Conservation (phyloP, 2,113 vertebrate genomes). For the Porphyrio hochstetteri region DNA sequence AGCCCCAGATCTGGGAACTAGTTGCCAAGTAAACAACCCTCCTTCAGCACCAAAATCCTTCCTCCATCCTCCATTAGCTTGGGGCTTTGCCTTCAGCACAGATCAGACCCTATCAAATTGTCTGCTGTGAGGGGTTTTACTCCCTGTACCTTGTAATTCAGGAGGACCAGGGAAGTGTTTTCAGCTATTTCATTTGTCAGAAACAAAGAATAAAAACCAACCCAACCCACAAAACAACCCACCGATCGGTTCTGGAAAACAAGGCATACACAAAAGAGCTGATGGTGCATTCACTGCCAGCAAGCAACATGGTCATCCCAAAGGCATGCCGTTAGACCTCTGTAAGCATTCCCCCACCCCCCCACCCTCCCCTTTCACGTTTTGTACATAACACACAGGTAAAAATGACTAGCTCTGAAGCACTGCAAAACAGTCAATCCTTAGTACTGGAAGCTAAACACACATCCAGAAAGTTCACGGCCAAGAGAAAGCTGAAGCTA, state of each 20-base stretch:
- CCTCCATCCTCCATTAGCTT: neutral
- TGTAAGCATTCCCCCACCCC: neutral
- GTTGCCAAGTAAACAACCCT: neutral
- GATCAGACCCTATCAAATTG: accelerated
- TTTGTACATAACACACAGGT: constrained; percentile 27
- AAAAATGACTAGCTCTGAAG: neutral
- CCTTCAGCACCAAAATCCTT: neutral
- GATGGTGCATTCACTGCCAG: constrained; percentile 16
- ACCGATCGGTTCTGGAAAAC: neutral
- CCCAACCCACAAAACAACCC: neutral
- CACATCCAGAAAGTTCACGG: neutral
- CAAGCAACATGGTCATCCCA: neutral
- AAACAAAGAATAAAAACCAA: neutral
- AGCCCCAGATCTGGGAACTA: neutral
- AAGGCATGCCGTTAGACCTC: constrained; percentile 3
- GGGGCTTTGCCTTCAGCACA: neutral
- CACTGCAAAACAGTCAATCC: neutral
- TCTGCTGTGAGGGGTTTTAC: neutral
- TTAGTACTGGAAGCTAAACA: neutral
- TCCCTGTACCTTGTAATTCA: neutral
- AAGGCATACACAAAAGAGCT: neutral
- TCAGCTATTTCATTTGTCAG: neutral
- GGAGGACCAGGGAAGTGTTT: neutral
- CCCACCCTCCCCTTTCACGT: neutral
- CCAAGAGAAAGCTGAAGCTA: constrained; percentile 3